Percentiles rank a stretch among this genome's conserved stretches.
Conservation (phyloP, 2,797 vertebrate species). For the Luscinia megarhynchos region DNA sequence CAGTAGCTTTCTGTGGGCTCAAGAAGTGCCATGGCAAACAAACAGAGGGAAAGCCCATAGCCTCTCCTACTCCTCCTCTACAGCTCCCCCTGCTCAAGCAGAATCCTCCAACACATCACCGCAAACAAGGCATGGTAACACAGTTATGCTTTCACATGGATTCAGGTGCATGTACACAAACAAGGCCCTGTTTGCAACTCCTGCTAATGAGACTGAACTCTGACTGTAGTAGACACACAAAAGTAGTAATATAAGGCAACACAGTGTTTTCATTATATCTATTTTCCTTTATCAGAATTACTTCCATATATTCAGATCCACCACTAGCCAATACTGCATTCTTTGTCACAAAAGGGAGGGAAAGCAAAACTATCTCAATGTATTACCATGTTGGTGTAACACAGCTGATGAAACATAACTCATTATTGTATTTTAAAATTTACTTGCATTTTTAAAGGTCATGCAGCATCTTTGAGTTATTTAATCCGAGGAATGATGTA, state of each 20-base stretch:
- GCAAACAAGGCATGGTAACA: not conserved
- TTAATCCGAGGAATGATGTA: not conserved
- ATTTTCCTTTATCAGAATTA: not conserved
- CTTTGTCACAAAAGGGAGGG: not conserved
- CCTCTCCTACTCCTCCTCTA: not conserved
- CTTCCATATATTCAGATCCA: not conserved
- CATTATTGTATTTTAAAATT: not conserved
- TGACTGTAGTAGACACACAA: not conserved
- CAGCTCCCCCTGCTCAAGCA: not conserved
- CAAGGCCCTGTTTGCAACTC: not conserved
- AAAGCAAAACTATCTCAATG: not conserved
- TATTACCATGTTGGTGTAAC: not conserved
- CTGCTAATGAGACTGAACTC: not conserved
- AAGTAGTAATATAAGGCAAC: not conserved
- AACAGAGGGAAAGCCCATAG: not conserved
- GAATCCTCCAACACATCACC: not conserved
- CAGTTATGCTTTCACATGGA: not conserved
- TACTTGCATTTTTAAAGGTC: slow-evolving; percentile 28
- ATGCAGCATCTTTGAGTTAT: not conserved
- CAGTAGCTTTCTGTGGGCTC: not conserved
- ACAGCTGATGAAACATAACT: not conserved
- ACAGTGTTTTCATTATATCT: not conserved
- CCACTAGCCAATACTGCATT: not conserved
- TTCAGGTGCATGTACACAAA: not conserved
- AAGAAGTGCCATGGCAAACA: not conserved